Conservation (phyloP, 2,113 vertebrate genomes). For the Heterotis niloticus region DNA sequence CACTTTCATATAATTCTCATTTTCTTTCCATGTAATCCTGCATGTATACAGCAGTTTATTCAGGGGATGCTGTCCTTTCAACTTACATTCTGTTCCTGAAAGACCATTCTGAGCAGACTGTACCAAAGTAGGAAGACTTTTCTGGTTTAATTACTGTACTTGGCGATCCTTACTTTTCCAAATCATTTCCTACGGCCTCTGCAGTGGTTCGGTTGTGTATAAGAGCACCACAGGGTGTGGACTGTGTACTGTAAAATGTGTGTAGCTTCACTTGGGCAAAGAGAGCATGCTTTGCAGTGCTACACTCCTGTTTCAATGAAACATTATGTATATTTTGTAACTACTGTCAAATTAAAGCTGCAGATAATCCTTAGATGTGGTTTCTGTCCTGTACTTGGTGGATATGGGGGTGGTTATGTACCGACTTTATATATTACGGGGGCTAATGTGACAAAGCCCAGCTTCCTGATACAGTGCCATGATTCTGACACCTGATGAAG, state of each 20-base stretch:
- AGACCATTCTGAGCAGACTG: slow-evolving; percentile 14
- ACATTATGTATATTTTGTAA: slow-evolving; percentile 88
- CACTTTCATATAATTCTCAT: slow-evolving; percentile 39
- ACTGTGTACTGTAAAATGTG: slow-evolving; percentile 23
- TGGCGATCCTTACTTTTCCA: background rate
- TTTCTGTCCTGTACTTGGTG: background rate
- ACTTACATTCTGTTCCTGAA: slow-evolving; percentile 33
- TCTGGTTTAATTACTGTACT: slow-evolving; percentile 1
- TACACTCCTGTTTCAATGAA: slow-evolving; percentile 92
- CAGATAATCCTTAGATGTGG: background rate
- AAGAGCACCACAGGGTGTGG: background rate
- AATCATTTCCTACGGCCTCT: too few species aligned
- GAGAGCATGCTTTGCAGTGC: slow-evolving; percentile 66
- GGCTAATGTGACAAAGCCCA: too few species aligned
- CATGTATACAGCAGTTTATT: slow-evolving; percentile 31
- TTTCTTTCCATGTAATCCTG: slow-evolving; percentile 13
- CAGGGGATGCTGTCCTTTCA: slow-evolving; percentile 19
- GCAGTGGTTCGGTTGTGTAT: background rate
- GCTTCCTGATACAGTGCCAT: too few species aligned
- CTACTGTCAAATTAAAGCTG: slow-evolving; percentile 81
- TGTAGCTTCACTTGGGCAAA: slow-evolving; percentile 50
- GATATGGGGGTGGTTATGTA: background rate
- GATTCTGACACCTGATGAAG: too few species aligned
- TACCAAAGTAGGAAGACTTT: slow-evolving; percentile 7
- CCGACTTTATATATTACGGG: too few species aligned